Conservation (phyloP, 2,888 invertebrate genomes). For the Orthosia gracilis region DNA sequence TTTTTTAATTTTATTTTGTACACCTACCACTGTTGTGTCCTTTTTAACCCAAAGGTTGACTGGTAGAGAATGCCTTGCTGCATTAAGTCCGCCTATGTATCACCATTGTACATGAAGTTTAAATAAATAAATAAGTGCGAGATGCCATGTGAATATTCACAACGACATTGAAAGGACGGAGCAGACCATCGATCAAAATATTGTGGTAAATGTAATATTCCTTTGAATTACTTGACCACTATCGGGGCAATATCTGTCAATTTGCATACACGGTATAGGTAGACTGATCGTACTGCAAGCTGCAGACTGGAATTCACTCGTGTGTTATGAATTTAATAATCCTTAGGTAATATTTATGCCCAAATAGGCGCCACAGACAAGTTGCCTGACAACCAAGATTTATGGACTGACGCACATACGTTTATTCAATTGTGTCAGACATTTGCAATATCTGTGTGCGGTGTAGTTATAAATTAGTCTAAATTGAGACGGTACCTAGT, state of each 20-base stretch:
- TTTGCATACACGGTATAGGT: too few species aligned
- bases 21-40: too few species aligned
- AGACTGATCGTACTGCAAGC: not conserved
- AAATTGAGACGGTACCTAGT: conserved; percentile 80
- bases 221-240: conserved; percentile 5
- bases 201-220: not conserved
- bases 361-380: conserved; percentile 26
- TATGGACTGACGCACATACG: conserved; percentile 53
- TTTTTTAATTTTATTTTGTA: too few species aligned
- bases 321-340: conserved; percentile 14
- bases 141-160: not conserved
- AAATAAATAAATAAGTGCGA: too few species aligned
- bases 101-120: too few species aligned
- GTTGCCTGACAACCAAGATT: conserved; percentile 43
- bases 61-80: too few species aligned
- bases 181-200: not conserved
- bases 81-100: too few species aligned
- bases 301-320: not conserved
- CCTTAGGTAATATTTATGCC: conserved; percentile 8
- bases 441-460: conserved; percentile 67
- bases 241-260: too few species aligned
- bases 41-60: too few species aligned
- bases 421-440: conserved; percentile 59
- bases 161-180: not conserved
- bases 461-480: conserved; percentile 81